Conservation (phyloP, 2,888 invertebrate genomes). For the Calameuta idolon region DNA sequence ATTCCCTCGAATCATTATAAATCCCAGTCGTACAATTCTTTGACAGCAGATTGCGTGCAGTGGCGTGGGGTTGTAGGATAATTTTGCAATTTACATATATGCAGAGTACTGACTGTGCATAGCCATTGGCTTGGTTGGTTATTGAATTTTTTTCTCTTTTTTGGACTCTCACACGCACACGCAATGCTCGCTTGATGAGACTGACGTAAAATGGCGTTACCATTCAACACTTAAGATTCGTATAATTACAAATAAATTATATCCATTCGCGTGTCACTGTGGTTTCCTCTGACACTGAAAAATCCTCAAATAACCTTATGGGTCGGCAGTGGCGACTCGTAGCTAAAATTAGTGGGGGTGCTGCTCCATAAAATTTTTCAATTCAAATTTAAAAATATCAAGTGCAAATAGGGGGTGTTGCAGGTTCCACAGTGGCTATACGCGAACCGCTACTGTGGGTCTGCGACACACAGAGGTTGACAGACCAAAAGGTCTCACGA, state of each 20-base stretch:
- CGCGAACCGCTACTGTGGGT: neutral
- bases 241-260: neutral
- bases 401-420: too few relatives aligned
- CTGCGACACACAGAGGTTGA: conserved; percentile 31
- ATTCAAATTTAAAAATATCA: too few relatives aligned
- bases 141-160: neutral
- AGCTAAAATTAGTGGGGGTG: too few relatives aligned
- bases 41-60: neutral
- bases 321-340: neutral
- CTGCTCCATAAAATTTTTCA: too few relatives aligned
- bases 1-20: neutral
- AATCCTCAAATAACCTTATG: neutral
- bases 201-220: neutral
- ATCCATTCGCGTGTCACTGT: neutral
- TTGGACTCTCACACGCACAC: neutral
- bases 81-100: neutral
- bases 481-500: conserved; percentile 29
- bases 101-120: neutral
- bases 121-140: neutral
- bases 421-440: too few relatives aligned
- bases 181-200: neutral
- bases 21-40: neutral
- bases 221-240: neutral
- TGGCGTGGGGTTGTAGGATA: neutral
- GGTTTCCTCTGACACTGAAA: neutral